Evolutionary conservation across 2,888 invertebrate genomes (phyloP).

Genomic region (Cepaea hortensis): DNA sequence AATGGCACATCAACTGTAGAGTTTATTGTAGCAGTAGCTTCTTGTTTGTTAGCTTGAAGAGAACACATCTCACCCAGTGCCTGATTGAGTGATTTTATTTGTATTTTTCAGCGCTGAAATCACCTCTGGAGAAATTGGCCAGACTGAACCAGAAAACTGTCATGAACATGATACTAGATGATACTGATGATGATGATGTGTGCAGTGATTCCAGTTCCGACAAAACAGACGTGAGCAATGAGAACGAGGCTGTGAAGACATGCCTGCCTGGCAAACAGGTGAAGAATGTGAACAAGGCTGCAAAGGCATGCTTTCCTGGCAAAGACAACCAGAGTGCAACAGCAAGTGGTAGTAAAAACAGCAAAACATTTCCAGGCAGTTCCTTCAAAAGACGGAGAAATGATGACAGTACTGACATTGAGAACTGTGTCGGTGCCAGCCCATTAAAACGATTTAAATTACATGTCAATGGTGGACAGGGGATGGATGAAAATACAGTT

Average conservation of each 20-base stretch:
- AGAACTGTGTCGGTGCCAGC: neutral
- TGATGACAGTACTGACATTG: neutral
- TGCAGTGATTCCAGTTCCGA: neutral
- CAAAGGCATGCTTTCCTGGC: too few relatives aligned
- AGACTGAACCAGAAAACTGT: constrained; percentile 43
- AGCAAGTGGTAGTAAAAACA: neutral
- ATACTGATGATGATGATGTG: constrained; percentile 37
- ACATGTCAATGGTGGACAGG: neutral
- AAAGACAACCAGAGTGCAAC: too few relatives aligned
- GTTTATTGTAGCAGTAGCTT: too few relatives aligned
- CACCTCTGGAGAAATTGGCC: constrained; percentile 27
- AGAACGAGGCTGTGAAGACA: neutral
- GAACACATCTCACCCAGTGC: too few relatives aligned
- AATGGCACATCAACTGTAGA: too few relatives aligned
- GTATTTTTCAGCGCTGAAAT: constrained; percentile 12
- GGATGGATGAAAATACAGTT: too few relatives aligned
- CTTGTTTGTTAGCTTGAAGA: too few relatives aligned
- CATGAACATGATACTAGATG: constrained; percentile 42
- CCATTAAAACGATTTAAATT: constrained; percentile 1
- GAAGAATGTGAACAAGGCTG: neutral
- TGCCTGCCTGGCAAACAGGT: too few relatives aligned
- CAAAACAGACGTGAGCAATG: neutral
- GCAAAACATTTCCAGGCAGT: neutral
- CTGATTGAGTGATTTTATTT: neutral
- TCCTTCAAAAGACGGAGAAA: neutral